Base-by-base conservation (phyloP, 2,888 invertebrate genomes). In the Lottia gigantea region DNA sequence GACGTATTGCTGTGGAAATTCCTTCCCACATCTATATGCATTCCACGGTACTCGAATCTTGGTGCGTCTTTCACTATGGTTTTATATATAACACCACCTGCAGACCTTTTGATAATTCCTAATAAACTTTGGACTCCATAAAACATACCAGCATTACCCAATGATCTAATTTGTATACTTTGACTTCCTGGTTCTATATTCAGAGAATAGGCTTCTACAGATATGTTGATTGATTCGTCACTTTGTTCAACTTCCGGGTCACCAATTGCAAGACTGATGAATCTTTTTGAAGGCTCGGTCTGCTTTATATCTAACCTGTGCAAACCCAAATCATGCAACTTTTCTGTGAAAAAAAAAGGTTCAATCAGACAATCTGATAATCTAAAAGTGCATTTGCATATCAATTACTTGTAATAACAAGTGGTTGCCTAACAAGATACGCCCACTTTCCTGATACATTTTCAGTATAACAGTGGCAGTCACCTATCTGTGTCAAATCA, bases 1-100 rank as follows among this genome's bases (percentile, higher is more conserved):
- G 79, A 79, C 11, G 74, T 75, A 49, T 83, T 82, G 0, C 71
- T 46, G 45, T 82, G 81, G 68, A 87, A 87, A 72, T 87, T 85
- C 26, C 85, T 66, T 0, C 76, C 76, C 8, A 82, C 77, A 67
- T 84, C 84, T 16, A 83, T 62, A 65, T 81, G 76, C 80, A 83
- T 80, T 8, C 84, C 83, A 11, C 84, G 70, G 68, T 78, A 82
- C 6, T 66, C 64, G 73, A 75, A 83, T 11, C 82, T 71, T 26
- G 84, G 83, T 45, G 73, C 77, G 66, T 84, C 83, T 15, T 19
- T 40, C 2, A 82, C 73, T 0, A 23, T 23, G 0, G 80, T 71
- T 23, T 66, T 70, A 0, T 76, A 78, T 15, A 84, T 68, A 6
- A n/a, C 70, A 16, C 73, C 73, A 15, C 67, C 67, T 16, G 63